Base-by-base conservation (phyloP, 2,797 vertebrate species). In the Miichthys miiuy region DNA sequence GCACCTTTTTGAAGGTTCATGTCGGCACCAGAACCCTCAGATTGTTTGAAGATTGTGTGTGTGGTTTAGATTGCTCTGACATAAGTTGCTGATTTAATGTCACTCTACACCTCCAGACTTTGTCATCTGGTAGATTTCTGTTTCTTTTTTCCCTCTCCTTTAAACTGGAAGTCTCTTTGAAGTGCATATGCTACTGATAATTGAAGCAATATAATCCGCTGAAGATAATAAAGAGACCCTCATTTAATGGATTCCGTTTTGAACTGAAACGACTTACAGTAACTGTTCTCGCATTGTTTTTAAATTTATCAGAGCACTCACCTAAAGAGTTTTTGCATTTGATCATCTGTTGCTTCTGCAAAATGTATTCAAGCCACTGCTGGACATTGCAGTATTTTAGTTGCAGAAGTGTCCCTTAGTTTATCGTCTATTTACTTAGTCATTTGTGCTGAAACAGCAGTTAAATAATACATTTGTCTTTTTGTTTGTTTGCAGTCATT, bases 1-100 rank as follows among this genome's bases (percentile, higher is more conserved):
- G 84, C 91, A 93, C 89, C 87, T 92, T 92, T 89, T 89, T 93
- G 85, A 93, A 91, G 90, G 88, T 82, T 91, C 81, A 60, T 8
- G 69, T 89, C 79, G 79, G 87, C 89, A 86, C 85, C 84, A 76
- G 81, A 87, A 87, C 89, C 77, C 86, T 75, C 11, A 21, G 79
- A 82, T 77, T 82, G 91, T 95, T 93, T 94, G 92, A 94, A 92
- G 92, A 77, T 86, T 72, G 72, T 85, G 86, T 90, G 93, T 87
- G 89, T 89, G 90, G 76, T 90, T 94, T 87, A 81, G 86, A 92
- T 90, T 86, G 87, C 75, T 91, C 92, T 87, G 92, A 93, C 93
- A 92, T 91, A 90, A 93, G 90, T 90, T 93, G 91, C 91, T 93
- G 93, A 94, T 94, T 93, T 93, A 93, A 92, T 92, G 91, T 94